Evolutionary conservation across 2,113 vertebrate species (phyloP).

Genomic region (Malaclemys terrapin): DNA sequence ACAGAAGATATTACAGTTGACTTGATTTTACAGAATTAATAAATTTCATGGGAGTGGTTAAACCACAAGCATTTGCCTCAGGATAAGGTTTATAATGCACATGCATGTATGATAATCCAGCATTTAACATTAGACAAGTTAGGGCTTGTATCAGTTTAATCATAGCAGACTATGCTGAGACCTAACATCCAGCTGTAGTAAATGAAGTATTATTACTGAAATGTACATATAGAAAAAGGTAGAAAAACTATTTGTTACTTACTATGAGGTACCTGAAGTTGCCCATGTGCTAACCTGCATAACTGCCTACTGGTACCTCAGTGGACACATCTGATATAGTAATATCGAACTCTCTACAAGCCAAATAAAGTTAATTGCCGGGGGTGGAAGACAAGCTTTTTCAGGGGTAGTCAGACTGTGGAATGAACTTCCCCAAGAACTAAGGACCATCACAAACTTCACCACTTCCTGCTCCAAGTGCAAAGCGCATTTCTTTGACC

Average conservation of each 20-base stretch:
- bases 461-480: too few relatives aligned
- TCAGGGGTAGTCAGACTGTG: neutral
- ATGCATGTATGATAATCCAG: rapidly evolving
- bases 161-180: neutral
- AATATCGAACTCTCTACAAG: too few relatives aligned
- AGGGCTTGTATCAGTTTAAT: neutral
- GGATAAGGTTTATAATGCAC: neutral
- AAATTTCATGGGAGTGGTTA: neutral
- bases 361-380: neutral
- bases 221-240: neutral
- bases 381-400: neutral
- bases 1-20: rapidly evolving
- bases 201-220: neutral
- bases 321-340: rapidly evolving
- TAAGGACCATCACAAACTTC: neutral
- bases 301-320: neutral
- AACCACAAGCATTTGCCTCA: neutral
- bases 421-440: neutral
- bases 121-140: neutral
- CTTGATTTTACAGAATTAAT: neutral
- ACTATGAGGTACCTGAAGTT: neutral
- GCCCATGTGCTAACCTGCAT: neutral
- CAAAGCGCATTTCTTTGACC: too few relatives aligned
- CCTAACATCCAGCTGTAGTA: neutral
- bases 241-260: neutral